Percentiles rank a stretch among this genome's conserved stretches.
These are phyloP conservation scores for Caenorhabditis inopinata DNA, from an alignment of 1,140 invertebrate species.

Conservation along the genomic window DNA sequence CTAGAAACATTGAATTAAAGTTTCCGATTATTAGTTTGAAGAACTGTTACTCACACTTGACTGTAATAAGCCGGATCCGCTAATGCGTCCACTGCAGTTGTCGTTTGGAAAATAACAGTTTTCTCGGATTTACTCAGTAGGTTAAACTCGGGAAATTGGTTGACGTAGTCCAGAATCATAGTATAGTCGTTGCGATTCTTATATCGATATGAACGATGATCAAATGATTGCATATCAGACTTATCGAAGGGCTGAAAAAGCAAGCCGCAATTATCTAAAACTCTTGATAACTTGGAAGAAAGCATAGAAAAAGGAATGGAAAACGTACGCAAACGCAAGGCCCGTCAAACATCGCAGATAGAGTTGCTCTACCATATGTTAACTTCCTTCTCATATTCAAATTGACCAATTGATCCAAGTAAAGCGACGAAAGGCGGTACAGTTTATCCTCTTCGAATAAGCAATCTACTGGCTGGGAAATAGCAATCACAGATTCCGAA, in stretches of 20 bases:
- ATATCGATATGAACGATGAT: not conserved
- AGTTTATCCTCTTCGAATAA: not conserved
- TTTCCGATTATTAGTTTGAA: not conserved
- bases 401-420: not conserved
- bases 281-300: no score
- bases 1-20: not conserved
- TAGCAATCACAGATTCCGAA: not conserved
- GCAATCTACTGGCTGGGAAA: not conserved
- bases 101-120: conserved; percentile 14
- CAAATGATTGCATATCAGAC: not conserved
- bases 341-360: not conserved
- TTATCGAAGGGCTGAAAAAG: not conserved
- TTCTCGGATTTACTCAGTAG: not conserved
- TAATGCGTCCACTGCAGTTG: not conserved
- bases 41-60: not conserved
- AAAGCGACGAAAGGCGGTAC: not conserved
- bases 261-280: no score
- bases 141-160: not conserved
- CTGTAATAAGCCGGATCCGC: not conserved
- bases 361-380: not conserved
- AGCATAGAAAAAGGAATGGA: not conserved
- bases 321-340: conserved; percentile 3
- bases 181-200: conserved; percentile 18
- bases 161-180: conserved; percentile 9
- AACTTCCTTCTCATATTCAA: conserved; percentile 15